Conservation (phyloP, 2,888 invertebrate genomes). For the Amblyjoppa proteus region DNA sequence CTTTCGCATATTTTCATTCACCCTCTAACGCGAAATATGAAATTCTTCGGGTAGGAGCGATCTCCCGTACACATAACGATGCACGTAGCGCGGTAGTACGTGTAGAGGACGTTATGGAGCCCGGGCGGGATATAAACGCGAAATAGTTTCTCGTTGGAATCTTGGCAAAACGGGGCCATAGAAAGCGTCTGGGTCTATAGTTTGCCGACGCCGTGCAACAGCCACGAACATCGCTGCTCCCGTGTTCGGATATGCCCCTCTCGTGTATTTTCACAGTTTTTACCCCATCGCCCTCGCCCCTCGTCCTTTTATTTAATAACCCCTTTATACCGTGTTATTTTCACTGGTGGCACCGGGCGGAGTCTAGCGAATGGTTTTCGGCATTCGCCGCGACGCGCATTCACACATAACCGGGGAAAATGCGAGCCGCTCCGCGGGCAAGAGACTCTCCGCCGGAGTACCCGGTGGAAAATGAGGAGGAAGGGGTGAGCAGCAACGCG, state of each 20-base stretch:
- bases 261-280: background rate
- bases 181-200: slow-evolving; percentile 27
- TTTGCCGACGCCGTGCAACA: slow-evolving; percentile 18
- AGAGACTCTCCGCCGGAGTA: background rate
- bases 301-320: slow-evolving; percentile 33
- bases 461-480: too few species aligned
- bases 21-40: slow-evolving; percentile 46
- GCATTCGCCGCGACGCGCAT: slow-evolving; percentile 11
- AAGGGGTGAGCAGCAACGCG: background rate
- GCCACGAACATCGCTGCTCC: slow-evolving; percentile 38
- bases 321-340: slow-evolving; percentile 34
- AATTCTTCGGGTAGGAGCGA: slow-evolving; percentile 39
- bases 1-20: slow-evolving; percentile 38
- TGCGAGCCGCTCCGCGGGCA: background rate
- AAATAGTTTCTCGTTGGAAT: slow-evolving; percentile 58
- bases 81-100: background rate
- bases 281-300: background rate
- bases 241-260: slow-evolving; percentile 7
- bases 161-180: slow-evolving; percentile 50
- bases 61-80: slow-evolving; percentile 10
- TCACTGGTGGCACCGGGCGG: background rate
- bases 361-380: slow-evolving; percentile 36
- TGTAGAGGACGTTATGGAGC: background rate
- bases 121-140: slow-evolving; percentile 47
- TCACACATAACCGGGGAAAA: slow-evolving; percentile 39